Evolutionary conservation across 2,888 invertebrate genomes (phyloP).

Genomic region (Thymelicus sylvestris): DNA sequence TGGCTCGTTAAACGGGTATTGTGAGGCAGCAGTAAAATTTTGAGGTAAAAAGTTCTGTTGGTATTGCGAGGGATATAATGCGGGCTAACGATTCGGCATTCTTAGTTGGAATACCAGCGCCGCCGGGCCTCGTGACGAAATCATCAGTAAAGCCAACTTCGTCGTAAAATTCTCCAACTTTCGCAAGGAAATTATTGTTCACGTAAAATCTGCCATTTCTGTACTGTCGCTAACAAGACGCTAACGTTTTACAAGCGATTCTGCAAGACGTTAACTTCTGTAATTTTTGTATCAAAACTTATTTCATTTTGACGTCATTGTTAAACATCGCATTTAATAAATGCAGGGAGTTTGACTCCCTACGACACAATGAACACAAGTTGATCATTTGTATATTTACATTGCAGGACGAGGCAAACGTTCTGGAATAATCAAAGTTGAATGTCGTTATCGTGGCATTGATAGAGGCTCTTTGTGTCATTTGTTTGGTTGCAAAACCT

Average conservation of each 20-base stretch:
- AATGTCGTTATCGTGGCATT: constrained; percentile 50
- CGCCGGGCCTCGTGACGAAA: constrained; percentile 42
- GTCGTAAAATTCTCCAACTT: constrained; percentile 43
- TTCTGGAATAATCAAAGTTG: constrained; percentile 38
- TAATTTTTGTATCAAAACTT: not conserved
- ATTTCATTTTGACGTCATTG: no score
- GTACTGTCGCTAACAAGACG: not conserved
- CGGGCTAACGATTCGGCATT: constrained; percentile 45
- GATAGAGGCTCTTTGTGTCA: constrained; percentile 50
- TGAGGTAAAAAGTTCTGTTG: constrained; percentile 23
- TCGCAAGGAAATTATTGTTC: constrained; percentile 39
- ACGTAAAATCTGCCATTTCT: constrained; percentile 17
- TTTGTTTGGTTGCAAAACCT: constrained; percentile 43
- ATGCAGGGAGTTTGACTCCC: not conserved
- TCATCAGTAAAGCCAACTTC: constrained; percentile 38
- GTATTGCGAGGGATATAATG: constrained; percentile 40
- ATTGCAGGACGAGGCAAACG: constrained; percentile 34
- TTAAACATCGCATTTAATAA: not conserved
- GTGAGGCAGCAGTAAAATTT: constrained; percentile 29
- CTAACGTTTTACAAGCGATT: constrained; percentile 1
- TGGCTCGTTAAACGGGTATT: constrained; percentile 23
- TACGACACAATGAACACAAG: not conserved
- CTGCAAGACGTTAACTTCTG: not conserved
- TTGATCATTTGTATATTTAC: constrained; percentile 37
- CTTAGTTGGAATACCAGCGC: constrained; percentile 47